A percentile compares a stretch with the other conserved stretches of the same genome.
Conservation (phyloP, 2,797 vertebrate species). For the Philypnodon macrostomus region DNA sequence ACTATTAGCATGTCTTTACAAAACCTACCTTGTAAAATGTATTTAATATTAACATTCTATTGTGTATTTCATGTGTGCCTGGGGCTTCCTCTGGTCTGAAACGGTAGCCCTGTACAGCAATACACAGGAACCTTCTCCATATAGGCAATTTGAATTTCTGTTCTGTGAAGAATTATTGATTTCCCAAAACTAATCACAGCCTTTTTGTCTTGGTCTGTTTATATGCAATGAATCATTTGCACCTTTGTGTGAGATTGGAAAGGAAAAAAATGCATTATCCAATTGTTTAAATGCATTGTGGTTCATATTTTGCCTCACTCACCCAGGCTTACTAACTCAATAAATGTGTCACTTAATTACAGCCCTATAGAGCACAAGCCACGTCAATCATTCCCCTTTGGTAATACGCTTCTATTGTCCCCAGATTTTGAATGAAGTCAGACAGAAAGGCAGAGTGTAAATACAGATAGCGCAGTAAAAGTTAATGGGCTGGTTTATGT, state of each 20-base stretch:
- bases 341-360: conserved; percentile 45
- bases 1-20: neutral
- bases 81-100: conserved; percentile 28
- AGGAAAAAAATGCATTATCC: conserved; percentile 16
- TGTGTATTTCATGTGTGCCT: conserved; percentile 10
- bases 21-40: neutral
- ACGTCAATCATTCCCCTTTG: conserved; percentile 33
- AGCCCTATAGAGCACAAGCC: conserved; percentile 15
- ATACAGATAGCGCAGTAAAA: conserved; percentile 47
- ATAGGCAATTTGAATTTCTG: conserved; percentile 36
- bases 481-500: conserved; percentile 30
- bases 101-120: conserved; percentile 45
- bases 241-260: conserved; percentile 16
- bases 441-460: conserved; percentile 34
- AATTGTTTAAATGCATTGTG: conserved; percentile 43
- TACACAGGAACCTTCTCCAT: conserved; percentile 27
- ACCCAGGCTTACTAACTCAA: conserved; percentile 40
- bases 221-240: conserved; percentile 16
- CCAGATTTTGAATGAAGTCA: conserved; percentile 18
- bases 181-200: conserved; percentile 49
- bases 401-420: conserved; percentile 7
- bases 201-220: conserved; percentile 37
- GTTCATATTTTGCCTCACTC: conserved; percentile 47
- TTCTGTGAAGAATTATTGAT: conserved; percentile 49
- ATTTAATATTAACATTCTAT: conserved; percentile 1